Conservation (phyloP, 2,797 vertebrate genomes). For the Epinephelus coioides region DNA sequence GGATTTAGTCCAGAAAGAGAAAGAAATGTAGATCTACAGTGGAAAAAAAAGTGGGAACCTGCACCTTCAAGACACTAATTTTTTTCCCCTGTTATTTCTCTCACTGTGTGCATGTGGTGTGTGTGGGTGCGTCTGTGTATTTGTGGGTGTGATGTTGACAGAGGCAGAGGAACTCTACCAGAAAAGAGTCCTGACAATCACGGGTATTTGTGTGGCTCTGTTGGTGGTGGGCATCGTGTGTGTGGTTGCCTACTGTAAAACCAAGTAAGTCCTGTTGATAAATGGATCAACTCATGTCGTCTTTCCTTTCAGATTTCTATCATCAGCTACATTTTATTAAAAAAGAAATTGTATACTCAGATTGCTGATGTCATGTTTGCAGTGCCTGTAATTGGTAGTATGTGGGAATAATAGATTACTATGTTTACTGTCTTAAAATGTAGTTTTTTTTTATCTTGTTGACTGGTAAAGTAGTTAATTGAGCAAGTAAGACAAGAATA, state of each 20-base stretch:
- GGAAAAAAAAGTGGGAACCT: constrained; percentile 29
- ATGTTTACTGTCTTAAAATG: not conserved
- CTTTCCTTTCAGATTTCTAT: constrained; percentile 18
- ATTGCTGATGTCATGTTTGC: not conserved
- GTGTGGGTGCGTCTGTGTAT: constrained; percentile 59
- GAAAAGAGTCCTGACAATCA: constrained; percentile 99
- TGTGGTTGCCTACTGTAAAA: constrained; percentile 99
- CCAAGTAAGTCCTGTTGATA: constrained; percentile 92
- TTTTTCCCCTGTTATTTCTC: constrained; percentile 52
- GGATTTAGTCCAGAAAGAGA: constrained; percentile 53
- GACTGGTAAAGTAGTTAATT: not conserved
- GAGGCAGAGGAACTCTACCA: constrained; percentile 99
- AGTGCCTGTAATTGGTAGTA: not conserved
- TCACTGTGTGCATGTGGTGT: constrained; percentile 40
- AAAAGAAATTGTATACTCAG: not conserved
- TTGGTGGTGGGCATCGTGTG: constrained; percentile 98
- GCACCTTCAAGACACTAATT: constrained; percentile 58
- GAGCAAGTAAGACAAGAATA: not conserved
- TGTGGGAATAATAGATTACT: not conserved
- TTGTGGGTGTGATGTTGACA: constrained; percentile 81
- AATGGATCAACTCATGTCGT: not conserved
- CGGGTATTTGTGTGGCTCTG: constrained; percentile 97
- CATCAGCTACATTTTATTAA: constrained; percentile 4
- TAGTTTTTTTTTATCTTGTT: not conserved
- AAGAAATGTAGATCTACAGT: constrained; percentile 23